A percentile compares a stretch with the other conserved stretches of the same genome.
Conservation (phyloP, 1,140 invertebrate genomes). For the Drosophila lini region DNA sequence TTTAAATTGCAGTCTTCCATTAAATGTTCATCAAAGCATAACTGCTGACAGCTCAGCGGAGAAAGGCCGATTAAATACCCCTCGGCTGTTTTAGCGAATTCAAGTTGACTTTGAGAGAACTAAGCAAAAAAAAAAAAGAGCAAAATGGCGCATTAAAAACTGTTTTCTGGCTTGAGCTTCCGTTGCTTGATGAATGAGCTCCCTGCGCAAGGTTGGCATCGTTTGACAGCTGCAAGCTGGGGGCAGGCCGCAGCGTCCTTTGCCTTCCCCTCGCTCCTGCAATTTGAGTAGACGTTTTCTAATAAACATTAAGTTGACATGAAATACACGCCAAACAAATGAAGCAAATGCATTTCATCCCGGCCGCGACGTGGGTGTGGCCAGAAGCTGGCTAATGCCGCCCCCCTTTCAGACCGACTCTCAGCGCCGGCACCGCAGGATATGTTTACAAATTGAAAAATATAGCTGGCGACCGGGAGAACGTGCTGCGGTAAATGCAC, state of each 20-base stretch:
- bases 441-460: conserved; percentile 83
- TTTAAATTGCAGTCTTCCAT: not conserved
- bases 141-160: conserved; percentile 27
- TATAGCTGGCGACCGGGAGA: conserved; percentile 68
- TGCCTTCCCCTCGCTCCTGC: conserved; percentile 21
- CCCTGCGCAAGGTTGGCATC: conserved; percentile 7
- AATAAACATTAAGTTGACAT: conserved; percentile 82
- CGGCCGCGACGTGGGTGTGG: conserved; percentile 20
- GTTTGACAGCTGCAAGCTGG: conserved; percentile 11
- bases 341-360: conserved; percentile 78
- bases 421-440: conserved; percentile 72
- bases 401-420: conserved; percentile 44
- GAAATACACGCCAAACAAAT: conserved; percentile 79
- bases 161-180: not conserved
- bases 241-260: not conserved
- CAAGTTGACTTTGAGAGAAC: conserved; percentile 19
- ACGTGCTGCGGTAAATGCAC: conserved; percentile 56
- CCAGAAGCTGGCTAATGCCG: conserved; percentile 69
- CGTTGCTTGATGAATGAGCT: conserved; percentile 43
- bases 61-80: conserved; percentile 8
- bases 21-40: not conserved
- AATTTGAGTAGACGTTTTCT: conserved; percentile 69
- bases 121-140: conserved; percentile 25
- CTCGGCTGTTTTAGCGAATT: not conserved
- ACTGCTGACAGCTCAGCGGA: not conserved